Percentiles rank a stretch among this genome's conserved stretches.
These are phyloP conservation scores for Sylvia borin DNA, from an alignment of 2,797 vertebrate genomes.

Conservation along the genomic window DNA sequence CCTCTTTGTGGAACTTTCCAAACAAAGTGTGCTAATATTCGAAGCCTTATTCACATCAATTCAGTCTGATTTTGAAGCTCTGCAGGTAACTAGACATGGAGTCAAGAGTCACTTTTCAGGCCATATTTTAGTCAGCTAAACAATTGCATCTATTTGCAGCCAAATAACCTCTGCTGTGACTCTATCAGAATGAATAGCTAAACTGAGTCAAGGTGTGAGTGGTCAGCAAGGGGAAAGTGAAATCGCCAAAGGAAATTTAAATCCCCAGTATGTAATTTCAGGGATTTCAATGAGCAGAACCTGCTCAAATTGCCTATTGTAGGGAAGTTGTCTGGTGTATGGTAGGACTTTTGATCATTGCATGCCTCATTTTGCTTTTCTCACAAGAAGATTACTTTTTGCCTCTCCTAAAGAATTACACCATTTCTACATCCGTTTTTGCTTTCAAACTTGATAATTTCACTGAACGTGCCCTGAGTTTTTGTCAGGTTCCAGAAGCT, in stretches of 20 bases:
- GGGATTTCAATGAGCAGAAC: not conserved
- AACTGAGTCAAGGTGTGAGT: not conserved
- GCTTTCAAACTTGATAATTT: not conserved
- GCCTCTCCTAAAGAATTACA: not conserved
- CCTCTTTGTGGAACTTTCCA: not conserved
- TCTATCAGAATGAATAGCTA: conserved; percentile 20
- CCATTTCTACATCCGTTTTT: not conserved
- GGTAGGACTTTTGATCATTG: not conserved
- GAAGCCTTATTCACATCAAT: not conserved
- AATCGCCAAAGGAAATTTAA: not conserved
- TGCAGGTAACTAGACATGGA: conserved; percentile 27
- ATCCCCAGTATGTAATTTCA: not conserved
- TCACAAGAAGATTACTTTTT: not conserved
- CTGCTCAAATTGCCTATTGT: not conserved
- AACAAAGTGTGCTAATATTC: conserved; percentile 15
- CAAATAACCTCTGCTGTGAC: conserved; percentile 53
- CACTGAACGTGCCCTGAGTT: not conserved
- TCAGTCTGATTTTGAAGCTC: conserved; percentile 35
- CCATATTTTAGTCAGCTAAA: conserved; percentile 50
- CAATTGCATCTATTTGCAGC: conserved; percentile 36
- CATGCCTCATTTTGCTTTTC: not conserved
- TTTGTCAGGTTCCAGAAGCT: not conserved
- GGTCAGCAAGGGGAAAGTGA: conserved; percentile 20
- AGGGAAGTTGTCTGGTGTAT: not conserved
- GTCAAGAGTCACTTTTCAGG: conserved; percentile 10